Evolutionary conservation across 1,140 invertebrate genomes (phyloP).

Genomic region (Meteorus sp.): DNA sequence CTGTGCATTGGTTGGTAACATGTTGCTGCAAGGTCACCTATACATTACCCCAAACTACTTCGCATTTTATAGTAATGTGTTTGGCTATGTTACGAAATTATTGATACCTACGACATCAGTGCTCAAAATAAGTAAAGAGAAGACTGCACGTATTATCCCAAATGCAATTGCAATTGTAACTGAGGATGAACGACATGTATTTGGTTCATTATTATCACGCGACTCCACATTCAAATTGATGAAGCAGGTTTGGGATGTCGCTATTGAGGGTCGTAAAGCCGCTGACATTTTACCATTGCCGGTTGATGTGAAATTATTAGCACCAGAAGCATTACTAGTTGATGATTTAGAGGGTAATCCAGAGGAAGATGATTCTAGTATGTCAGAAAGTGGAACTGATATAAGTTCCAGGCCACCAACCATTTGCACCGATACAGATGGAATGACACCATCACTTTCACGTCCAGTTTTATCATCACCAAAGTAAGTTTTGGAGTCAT

Average conservation of each 20-base stretch:
- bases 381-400: slow-evolving; percentile 58
- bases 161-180: slow-evolving; percentile 88
- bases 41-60: slow-evolving; percentile 93
- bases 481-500: slow-evolving; percentile 31
- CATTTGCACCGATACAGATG: slow-evolving; percentile 43
- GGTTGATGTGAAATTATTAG: slow-evolving; percentile 39
- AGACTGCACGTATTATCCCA: slow-evolving; percentile 86
- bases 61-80: slow-evolving; percentile 94
- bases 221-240: slow-evolving; percentile 85
- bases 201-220: slow-evolving; percentile 84
- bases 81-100: slow-evolving; percentile 88
- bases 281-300: slow-evolving; percentile 38
- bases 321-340: slow-evolving; percentile 41
- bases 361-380: slow-evolving; percentile 57
- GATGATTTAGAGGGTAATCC: slow-evolving; percentile 46
- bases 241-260: slow-evolving; percentile 73
- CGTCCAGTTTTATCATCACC: slow-evolving; percentile 39
- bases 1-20: slow-evolving; percentile 88
- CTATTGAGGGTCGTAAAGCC: slow-evolving; percentile 40
- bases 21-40: slow-evolving; percentile 88
- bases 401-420: slow-evolving; percentile 40
- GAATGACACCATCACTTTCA: slow-evolving; percentile 33
- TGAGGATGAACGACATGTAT: slow-evolving; percentile 83
- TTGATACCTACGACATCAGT: slow-evolving; percentile 82
- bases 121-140: slow-evolving; percentile 85